phyloP scores from a whole-genome alignment of 1,140 invertebrate genomes.

The Hestina assimilis region DNA sequence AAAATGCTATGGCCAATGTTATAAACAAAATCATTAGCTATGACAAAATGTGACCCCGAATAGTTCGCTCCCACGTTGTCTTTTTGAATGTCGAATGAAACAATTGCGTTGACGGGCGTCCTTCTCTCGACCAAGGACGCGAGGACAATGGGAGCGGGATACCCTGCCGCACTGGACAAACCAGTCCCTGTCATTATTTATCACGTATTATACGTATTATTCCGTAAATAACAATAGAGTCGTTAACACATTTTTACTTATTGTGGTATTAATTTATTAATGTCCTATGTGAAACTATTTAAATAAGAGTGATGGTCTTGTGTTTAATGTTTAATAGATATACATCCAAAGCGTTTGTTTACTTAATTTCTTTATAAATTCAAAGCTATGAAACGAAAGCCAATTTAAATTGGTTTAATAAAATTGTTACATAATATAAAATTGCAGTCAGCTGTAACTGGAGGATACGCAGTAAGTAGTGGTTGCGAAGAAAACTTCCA shows the following conservation, averaged over 20 bases:
- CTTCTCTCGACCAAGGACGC: constrained; percentile 58
- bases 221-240: not conserved
- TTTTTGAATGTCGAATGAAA: constrained; percentile 34
- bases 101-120: constrained; percentile 40
- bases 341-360: no score
- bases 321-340: no score
- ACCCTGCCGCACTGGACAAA: constrained; percentile 39
- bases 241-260: not conserved
- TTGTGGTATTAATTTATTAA: no score
- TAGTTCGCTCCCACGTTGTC: constrained; percentile 8
- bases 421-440: constrained; percentile 20
- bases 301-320: no score
- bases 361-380: no score
- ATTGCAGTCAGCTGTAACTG: constrained; percentile 35
- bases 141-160: constrained; percentile 50
- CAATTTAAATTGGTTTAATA: no score
- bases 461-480: constrained; percentile 32
- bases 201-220: constrained; percentile 4
- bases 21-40: constrained; percentile 1
- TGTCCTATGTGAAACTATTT: no score
- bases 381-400: no score
- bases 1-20: not conserved
- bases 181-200: constrained; percentile 25
- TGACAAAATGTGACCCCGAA: not conserved
- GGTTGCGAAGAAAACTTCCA: constrained; percentile 34